phyloP scores from a whole-genome alignment of 2,888 invertebrate species.

The Macrophya alboannulata region DNA sequence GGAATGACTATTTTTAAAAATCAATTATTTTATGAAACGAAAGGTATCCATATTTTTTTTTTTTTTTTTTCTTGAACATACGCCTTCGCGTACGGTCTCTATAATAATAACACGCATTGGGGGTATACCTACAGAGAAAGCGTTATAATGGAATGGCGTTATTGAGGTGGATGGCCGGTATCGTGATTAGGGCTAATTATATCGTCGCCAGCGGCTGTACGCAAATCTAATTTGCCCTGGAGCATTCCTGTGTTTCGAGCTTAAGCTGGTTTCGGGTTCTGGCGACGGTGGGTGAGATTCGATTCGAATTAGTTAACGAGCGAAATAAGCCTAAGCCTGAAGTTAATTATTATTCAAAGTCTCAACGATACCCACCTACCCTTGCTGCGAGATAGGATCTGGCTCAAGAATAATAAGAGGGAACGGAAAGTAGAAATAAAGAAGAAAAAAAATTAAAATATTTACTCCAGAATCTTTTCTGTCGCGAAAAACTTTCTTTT shows the following conservation, averaged over 20 bases:
- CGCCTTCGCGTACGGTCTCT: neutral
- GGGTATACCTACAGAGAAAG: neutral
- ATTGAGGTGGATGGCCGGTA: conserved; percentile 18
- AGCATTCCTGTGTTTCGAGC: conserved; percentile 51
- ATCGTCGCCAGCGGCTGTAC: conserved; percentile 23
- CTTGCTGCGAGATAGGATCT: neutral
- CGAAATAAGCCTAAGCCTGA: conserved; percentile 25
- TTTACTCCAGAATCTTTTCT: neutral
- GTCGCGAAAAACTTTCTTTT: neutral
- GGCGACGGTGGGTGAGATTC: conserved; percentile 40
- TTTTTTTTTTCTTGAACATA: neutral
- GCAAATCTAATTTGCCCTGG: conserved; percentile 38
- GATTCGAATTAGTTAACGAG: conserved; percentile 49
- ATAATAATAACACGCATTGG: neutral
- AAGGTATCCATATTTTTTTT: neutral
- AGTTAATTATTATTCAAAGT: conserved; percentile 41
- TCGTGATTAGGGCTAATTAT: conserved; percentile 52
- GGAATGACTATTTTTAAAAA: too few species aligned
- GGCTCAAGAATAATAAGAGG: neutral
- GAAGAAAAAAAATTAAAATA: neutral
- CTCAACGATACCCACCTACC: neutral
- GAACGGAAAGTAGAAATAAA: neutral
- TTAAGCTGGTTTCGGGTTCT: conserved; percentile 43
- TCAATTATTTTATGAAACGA: neutral
- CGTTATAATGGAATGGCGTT: conserved; percentile 31